Conservation (phyloP, 2,797 vertebrate genomes). For the Chaenodraco wilsoni region DNA sequence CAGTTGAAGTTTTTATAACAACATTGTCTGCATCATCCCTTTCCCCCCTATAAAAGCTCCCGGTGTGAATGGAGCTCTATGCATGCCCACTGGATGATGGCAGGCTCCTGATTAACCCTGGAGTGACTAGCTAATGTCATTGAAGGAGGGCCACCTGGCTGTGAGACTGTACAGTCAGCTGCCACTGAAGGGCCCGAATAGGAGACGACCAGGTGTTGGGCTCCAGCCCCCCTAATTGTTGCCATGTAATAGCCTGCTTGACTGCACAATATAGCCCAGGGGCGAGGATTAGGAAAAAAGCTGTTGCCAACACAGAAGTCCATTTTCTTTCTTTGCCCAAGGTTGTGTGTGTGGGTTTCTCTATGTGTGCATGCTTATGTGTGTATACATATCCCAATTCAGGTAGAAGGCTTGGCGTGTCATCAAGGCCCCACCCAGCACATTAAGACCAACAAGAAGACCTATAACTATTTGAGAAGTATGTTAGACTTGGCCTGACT, state of each 20-base stretch:
- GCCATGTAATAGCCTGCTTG: slow-evolving; percentile 90
- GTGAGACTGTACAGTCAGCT: slow-evolving; percentile 91
- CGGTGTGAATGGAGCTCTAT: slow-evolving; percentile 86
- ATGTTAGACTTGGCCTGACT: slow-evolving; percentile 10
- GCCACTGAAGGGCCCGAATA: slow-evolving; percentile 88
- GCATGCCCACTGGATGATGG: slow-evolving; percentile 80
- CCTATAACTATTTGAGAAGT: slow-evolving; percentile 21
- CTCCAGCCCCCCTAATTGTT: slow-evolving; percentile 89
- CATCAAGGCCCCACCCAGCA: background rate
- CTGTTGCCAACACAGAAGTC: slow-evolving; percentile 85
- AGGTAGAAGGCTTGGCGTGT: slow-evolving; percentile 22
- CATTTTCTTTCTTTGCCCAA: slow-evolving; percentile 75
- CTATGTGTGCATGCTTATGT: slow-evolving; percentile 41
- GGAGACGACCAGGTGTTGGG: slow-evolving; percentile 92
- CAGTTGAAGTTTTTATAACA: slow-evolving; percentile 86
- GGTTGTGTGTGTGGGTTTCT: slow-evolving; percentile 64
- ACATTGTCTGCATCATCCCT: slow-evolving; percentile 82
- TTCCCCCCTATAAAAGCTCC: slow-evolving; percentile 77
- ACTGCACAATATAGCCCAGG: slow-evolving; percentile 89
- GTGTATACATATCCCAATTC: slow-evolving; percentile 37
- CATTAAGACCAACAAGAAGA: slow-evolving; percentile 7
- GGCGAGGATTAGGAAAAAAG: slow-evolving; percentile 86
- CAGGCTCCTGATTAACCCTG: slow-evolving; percentile 91
- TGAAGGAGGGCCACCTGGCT: slow-evolving; percentile 95
- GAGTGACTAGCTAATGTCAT: slow-evolving; percentile 91